Base-by-base conservation (phyloP, 2,888 invertebrate genomes). In the Rhingia rostrata region DNA sequence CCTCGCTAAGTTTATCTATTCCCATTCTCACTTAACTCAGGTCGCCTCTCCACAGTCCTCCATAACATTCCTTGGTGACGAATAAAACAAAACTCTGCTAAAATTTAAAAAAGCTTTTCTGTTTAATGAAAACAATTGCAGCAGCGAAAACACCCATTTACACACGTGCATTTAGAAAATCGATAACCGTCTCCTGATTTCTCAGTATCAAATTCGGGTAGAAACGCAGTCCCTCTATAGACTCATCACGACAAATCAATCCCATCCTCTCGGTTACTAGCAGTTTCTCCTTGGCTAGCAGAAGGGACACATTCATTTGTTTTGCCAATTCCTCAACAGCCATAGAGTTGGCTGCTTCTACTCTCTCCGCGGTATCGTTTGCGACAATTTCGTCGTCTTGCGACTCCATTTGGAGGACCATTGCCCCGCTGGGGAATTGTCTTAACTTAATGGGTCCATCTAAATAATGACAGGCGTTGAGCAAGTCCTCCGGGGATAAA, bases 401-500 rank as follows among this genome's bases (percentile, higher is more conserved):
- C 47, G 95, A 94, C 87, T 94, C 94, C 47, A 97, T 92, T 90
- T 99, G 98, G 12, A 99, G 91, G 4, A 99, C 98, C 93, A 96
- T 96, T 1, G 99, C 98, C n/a, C 99, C 99, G 88, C 97, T 98
- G 58, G 97, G 97, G 92, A 99, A 99, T 87, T 94, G 93, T 79
- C 96, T 94, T 43, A 99, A 92, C 73, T 95, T 95, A 89, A 97
- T 93, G 3, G 96, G 95, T 66, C 96, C 94, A 86, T 88, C 87
- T 5, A 92, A 92, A 86, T 93, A 94, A 91, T 94, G 94, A 92
- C 98, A 99, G 14, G 98, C 98, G 92, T 97, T 95, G 51, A 99
- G 92, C 87, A 99, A 93, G 93, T 99, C 99, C 91, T 99, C 99
- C 0, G 99, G 99, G 0, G 99, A 99, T 66, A 99, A 92, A 0